Conservation (phyloP, 2,888 invertebrate species). For the Rhingia rostrata region DNA sequence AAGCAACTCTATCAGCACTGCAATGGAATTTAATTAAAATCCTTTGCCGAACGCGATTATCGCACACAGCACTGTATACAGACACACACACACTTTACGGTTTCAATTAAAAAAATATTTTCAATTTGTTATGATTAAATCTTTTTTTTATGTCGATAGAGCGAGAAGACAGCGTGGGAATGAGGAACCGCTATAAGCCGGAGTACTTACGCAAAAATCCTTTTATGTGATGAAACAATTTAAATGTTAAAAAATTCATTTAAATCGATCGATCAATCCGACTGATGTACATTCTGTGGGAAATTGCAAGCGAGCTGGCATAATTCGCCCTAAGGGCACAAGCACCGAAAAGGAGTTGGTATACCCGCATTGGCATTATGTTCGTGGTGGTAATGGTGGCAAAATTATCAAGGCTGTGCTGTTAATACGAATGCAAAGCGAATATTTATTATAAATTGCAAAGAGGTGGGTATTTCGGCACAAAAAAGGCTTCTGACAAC, state of each 20-base stretch:
- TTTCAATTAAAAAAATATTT: slow-evolving; percentile 71
- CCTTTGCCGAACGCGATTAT: slow-evolving; percentile 69
- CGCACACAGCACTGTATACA: slow-evolving; percentile 50
- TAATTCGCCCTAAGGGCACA: slow-evolving; percentile 48
- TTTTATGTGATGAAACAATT: slow-evolving; percentile 74
- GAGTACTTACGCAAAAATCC: slow-evolving; percentile 69
- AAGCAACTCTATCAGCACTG: slow-evolving; percentile 67
- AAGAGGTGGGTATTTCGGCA: background rate
- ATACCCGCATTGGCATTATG: background rate
- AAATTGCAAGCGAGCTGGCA: slow-evolving; percentile 49
- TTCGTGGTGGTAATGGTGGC: background rate
- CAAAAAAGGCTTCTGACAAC: slow-evolving; percentile 17
- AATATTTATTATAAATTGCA: background rate
- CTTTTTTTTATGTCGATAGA: slow-evolving; percentile 63
- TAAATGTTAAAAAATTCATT: slow-evolving; percentile 73
- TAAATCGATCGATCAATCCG: slow-evolving; percentile 72
- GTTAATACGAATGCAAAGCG: slow-evolving; percentile 10
- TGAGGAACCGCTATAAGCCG: slow-evolving; percentile 60
- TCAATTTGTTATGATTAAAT: slow-evolving; percentile 74
- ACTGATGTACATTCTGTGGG: slow-evolving; percentile 40
- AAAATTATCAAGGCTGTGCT: slow-evolving; percentile 16
- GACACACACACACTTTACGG: slow-evolving; percentile 52
- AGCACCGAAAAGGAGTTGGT: slow-evolving; percentile 20
- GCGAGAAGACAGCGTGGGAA: slow-evolving; percentile 48
- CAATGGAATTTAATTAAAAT: slow-evolving; percentile 74